Evolutionary conservation across 2,888 invertebrate genomes (phyloP).

Genomic region (Eutolmus rufibarbis): DNA sequence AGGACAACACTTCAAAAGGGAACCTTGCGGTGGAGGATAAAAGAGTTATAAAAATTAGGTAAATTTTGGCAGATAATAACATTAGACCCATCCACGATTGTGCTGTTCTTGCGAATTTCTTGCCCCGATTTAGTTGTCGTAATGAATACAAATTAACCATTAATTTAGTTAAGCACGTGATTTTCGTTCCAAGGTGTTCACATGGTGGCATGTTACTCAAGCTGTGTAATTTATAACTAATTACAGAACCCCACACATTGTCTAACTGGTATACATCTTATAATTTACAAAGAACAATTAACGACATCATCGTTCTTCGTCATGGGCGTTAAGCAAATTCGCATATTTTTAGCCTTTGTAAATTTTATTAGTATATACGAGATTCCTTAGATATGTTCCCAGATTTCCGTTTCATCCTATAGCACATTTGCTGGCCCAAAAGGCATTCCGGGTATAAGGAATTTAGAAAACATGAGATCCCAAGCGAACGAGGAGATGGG

Average conservation of each 20-base stretch:
- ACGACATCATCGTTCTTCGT: background rate
- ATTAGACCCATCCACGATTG: background rate
- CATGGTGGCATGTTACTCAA: background rate
- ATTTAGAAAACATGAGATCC: constrained; percentile 18
- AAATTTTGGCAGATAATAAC: background rate
- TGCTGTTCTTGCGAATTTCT: background rate
- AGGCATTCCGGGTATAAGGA: background rate
- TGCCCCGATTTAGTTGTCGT: background rate
- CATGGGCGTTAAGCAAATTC: background rate
- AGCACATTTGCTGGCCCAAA: background rate
- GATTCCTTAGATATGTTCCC: background rate
- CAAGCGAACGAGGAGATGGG: background rate
- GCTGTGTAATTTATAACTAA: background rate
- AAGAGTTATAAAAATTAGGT: background rate
- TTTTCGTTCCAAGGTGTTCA: background rate
- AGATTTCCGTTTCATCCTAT: background rate
- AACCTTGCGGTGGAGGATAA: background rate
- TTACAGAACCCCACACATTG: background rate
- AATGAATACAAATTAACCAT: constrained; percentile 3
- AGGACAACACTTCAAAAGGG: background rate
- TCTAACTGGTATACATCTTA: background rate
- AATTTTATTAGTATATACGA: background rate
- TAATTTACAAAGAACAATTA: background rate
- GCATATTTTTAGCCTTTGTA: background rate
- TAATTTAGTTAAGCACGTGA: background rate